A percentile compares a stretch with the other conserved stretches of the same genome.
These are phyloP conservation scores for Botia almorhae DNA, from an alignment of 2,797 vertebrate species.

Conservation along the genomic window DNA sequence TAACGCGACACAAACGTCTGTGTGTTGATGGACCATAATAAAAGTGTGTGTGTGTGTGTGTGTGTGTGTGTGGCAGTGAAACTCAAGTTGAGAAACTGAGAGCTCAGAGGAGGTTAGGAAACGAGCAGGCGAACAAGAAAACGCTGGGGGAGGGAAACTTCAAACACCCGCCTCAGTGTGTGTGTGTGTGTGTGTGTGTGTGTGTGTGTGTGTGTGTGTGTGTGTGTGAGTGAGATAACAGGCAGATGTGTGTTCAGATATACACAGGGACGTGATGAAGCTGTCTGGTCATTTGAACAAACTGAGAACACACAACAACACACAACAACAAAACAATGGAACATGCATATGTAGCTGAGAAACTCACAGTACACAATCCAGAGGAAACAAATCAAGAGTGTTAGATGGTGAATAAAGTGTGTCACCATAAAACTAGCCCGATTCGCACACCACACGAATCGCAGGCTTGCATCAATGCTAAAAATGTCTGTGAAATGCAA, in stretches of 20 bases:
- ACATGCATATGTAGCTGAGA: not conserved
- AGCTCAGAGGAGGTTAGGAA: conserved; percentile 35
- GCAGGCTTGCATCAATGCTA: not conserved
- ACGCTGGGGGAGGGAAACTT: conserved; percentile 33
- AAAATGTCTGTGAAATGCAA: conserved; percentile 6
- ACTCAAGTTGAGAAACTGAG: not conserved
- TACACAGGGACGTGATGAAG: conserved; percentile 4
- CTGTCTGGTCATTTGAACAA: conserved; percentile 17
- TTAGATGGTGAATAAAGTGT: conserved; percentile 3
- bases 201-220: not conserved
- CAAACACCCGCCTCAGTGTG: conserved; percentile 3
- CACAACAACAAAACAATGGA: not conserved
- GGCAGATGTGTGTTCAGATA: conserved; percentile 32
- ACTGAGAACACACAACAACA: not conserved
- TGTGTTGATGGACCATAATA: conserved; percentile 37
- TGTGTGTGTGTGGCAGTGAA: too few species aligned
- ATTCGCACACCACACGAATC: not conserved
- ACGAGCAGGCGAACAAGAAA: conserved; percentile 1
- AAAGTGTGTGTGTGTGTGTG: conserved; percentile 13
- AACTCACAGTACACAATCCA: not conserved
- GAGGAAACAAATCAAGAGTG: not conserved
- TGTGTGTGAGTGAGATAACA: not conserved
- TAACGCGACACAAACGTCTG: conserved; percentile 54
- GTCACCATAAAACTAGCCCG: not conserved
- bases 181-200: not conserved